These are phyloP conservation scores for Drosophila siamana DNA, from an alignment of 2,888 invertebrate genomes.

Conservation along the genomic window DNA sequence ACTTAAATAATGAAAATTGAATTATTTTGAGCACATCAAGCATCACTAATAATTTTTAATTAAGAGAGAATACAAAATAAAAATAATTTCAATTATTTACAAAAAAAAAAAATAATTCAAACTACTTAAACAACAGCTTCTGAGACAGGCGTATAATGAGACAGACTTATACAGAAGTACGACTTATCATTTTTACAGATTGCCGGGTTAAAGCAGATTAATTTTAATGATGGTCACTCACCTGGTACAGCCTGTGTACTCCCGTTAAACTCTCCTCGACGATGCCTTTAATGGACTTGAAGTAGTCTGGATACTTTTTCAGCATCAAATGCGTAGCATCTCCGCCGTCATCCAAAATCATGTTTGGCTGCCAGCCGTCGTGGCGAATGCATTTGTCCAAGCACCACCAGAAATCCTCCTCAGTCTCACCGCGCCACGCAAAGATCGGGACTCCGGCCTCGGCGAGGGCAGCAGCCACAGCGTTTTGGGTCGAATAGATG, in stretches of 20 bases:
- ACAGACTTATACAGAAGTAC: too few relatives aligned
- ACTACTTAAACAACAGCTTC: too few relatives aligned
- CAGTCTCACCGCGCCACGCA: slow-evolving; percentile 98
- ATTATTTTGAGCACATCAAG: neutral
- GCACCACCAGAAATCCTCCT: slow-evolving; percentile 99
- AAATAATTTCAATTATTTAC: too few relatives aligned
- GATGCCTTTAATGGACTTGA: slow-evolving; percentile 96
- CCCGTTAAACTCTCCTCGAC: slow-evolving; percentile 99
- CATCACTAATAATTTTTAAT: too few relatives aligned
- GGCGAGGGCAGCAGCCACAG: slow-evolving; percentile 97
- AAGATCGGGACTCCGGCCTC: slow-evolving; percentile 95
- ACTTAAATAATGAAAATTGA: too few relatives aligned
- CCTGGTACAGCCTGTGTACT: slow-evolving; percentile 94
- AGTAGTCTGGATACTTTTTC: slow-evolving; percentile 96
- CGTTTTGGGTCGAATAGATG: slow-evolving; percentile 98
- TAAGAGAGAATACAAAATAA: too few relatives aligned
- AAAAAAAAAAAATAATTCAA: too few relatives aligned
- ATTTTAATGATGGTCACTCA: neutral
- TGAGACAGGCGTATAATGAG: too few relatives aligned
- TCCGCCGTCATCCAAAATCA: slow-evolving; percentile 98
- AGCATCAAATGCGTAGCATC: slow-evolving; percentile 98
- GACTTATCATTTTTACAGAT: too few relatives aligned
- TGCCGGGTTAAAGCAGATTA: too few relatives aligned
- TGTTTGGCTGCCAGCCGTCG: slow-evolving; percentile 97
- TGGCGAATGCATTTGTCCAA: slow-evolving; percentile 96